phyloP scores from a whole-genome alignment of 2,888 invertebrate species.

The Spodoptera picta region DNA sequence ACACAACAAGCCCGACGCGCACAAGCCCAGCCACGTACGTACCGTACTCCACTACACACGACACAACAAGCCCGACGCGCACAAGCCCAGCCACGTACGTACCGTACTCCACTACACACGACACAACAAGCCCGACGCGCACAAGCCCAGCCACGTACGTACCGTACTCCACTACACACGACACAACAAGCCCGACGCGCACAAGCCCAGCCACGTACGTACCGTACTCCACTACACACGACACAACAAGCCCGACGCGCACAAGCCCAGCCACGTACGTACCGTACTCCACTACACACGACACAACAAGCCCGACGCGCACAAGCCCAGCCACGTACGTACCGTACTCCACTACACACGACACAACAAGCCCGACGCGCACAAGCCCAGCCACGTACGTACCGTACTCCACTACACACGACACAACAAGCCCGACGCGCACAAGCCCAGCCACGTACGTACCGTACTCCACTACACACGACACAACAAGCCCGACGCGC shows the following conservation, averaged over 20 bases:
- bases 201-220: slow-evolving; percentile 50
- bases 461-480: too few species aligned
- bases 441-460: slow-evolving; percentile 50
- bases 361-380: slow-evolving; percentile 68
- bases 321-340: slow-evolving; percentile 50
- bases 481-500: slow-evolving; percentile 68
- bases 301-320: slow-evolving; percentile 68
- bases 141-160: slow-evolving; percentile 50
- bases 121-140: slow-evolving; percentile 68
- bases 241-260: slow-evolving; percentile 68
- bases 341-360: too few species aligned
- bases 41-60: too few species aligned
- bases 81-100: slow-evolving; percentile 50
- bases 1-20: slow-evolving; percentile 68
- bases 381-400: slow-evolving; percentile 50
- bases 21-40: slow-evolving; percentile 50
- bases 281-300: too few species aligned
- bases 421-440: slow-evolving; percentile 68
- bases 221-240: too few species aligned
- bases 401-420: too few species aligned
- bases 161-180: too few species aligned
- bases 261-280: slow-evolving; percentile 50
- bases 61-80: slow-evolving; percentile 68
- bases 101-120: too few species aligned
- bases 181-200: slow-evolving; percentile 68